phyloP scores from a whole-genome alignment of 2,797 vertebrate genomes.

The Bryconaethiops microstoma region DNA sequence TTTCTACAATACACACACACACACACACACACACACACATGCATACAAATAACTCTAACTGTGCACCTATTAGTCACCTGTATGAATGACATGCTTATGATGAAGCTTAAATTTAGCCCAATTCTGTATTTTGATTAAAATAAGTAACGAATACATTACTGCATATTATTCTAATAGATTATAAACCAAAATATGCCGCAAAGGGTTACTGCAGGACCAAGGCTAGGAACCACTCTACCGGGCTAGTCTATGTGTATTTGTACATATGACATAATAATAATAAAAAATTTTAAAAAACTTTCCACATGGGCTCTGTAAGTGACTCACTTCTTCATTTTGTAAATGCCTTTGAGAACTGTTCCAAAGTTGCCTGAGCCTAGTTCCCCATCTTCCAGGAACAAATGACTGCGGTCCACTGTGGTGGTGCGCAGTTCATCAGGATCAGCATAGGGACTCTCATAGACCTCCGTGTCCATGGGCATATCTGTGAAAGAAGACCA shows the following conservation, averaged over 20 bases:
- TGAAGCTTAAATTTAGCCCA: too few relatives aligned
- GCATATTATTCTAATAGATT: too few relatives aligned
- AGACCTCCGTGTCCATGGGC: slow-evolving; percentile 94
- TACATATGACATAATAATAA: too few relatives aligned
- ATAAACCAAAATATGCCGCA: neutral
- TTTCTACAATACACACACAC: slow-evolving; percentile 70
- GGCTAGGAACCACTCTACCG: neutral
- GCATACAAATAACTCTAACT: neutral
- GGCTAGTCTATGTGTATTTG: too few relatives aligned
- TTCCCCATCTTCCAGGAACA: slow-evolving; percentile 87
- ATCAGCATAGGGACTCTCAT: slow-evolving; percentile 95
- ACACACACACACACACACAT: slow-evolving; percentile 5
- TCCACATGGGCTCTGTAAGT: neutral
- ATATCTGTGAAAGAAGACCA: slow-evolving; percentile 74
- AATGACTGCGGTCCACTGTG: slow-evolving; percentile 83
- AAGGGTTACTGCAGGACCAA: neutral
- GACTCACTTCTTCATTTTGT: slow-evolving; percentile 92
- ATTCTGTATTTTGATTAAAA: too few relatives aligned
- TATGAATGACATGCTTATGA: too few relatives aligned
- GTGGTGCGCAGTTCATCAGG: slow-evolving; percentile 91
- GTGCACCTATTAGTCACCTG: too few relatives aligned
- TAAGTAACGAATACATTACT: too few relatives aligned
- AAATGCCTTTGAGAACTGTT: slow-evolving; percentile 90
- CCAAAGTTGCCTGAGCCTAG: slow-evolving; percentile 98
- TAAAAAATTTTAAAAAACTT: neutral